These are phyloP conservation scores for Sorex fumeus DNA, from an alignment of 2,113 vertebrate genomes.

Conservation along the genomic window DNA sequence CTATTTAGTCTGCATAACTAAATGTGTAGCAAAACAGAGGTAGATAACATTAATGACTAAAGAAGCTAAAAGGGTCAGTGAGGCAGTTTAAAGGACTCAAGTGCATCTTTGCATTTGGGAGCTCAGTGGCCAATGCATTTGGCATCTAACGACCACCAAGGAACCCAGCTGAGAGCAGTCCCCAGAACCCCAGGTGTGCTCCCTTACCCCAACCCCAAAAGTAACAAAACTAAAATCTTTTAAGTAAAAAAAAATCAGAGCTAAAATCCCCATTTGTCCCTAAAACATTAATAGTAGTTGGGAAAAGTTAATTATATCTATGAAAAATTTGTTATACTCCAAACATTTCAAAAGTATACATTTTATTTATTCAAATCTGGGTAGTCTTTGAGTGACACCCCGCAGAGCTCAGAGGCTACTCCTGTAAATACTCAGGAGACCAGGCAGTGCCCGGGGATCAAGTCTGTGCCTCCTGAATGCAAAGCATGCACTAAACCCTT, in stretches of 20 bases:
- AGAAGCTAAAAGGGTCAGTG: neutral
- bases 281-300: neutral
- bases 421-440: too few relatives aligned
- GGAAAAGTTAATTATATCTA: neutral
- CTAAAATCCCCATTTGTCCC: neutral
- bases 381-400: too few relatives aligned
- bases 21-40: constrained; percentile 4
- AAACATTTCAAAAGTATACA: neutral
- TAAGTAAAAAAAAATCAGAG: neutral
- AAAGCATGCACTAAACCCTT: neutral
- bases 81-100: neutral
- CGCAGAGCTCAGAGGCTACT: neutral
- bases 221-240: neutral
- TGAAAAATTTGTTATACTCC: constrained; percentile 9
- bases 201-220: neutral
- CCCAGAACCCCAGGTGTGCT: too few relatives aligned
- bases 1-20: neutral
- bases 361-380: neutral
- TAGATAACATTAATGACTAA: neutral
- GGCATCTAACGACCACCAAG: too few relatives aligned
- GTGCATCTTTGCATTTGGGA: neutral
- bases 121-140: neutral
- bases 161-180: too few relatives aligned
- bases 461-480: neutral
- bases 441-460: neutral